Percentiles rank a stretch among this genome's conserved stretches.
phyloP scores from a whole-genome alignment of 2,113 vertebrate genomes.

The Chaetops frenatus region DNA sequence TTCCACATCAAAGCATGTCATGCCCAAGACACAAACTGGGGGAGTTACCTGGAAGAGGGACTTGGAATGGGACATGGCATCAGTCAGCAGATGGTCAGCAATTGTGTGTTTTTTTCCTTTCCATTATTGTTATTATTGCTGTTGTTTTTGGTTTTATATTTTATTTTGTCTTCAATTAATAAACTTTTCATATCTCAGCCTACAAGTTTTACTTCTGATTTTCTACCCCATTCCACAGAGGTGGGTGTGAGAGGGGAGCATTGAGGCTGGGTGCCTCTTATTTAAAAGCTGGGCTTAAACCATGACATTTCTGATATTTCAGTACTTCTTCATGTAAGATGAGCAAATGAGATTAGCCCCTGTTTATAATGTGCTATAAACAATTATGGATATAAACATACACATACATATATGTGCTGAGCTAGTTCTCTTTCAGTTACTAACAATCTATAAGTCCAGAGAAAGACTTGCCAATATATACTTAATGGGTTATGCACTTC shows the following conservation, averaged over 20 bases:
- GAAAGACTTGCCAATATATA: neutral
- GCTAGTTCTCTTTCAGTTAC: neutral
- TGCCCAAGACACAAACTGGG: too few species aligned
- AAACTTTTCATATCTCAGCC: neutral
- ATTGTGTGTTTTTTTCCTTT: neutral
- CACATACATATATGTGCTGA: neutral
- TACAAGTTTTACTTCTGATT: neutral
- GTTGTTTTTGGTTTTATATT: neutral
- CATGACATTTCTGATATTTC: neutral
- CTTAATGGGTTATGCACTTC: neutral
- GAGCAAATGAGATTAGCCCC: neutral
- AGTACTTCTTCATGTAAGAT: neutral
- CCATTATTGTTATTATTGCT: neutral
- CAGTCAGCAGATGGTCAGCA: fast-evolving
- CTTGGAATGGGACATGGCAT: neutral
- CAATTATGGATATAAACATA: neutral
- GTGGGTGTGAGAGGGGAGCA: too few species aligned
- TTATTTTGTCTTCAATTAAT: neutral
- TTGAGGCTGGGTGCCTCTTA: neutral
- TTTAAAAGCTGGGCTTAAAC: neutral
- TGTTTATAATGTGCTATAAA: neutral
- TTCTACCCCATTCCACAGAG: neutral
- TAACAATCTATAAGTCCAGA: neutral
- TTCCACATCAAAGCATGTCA: neutral
- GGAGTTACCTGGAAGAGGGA: neutral